Percentiles rank a stretch among this genome's conserved stretches.
phyloP scores from a whole-genome alignment of 1,140 invertebrate species.

The Penaeus indicus region DNA sequence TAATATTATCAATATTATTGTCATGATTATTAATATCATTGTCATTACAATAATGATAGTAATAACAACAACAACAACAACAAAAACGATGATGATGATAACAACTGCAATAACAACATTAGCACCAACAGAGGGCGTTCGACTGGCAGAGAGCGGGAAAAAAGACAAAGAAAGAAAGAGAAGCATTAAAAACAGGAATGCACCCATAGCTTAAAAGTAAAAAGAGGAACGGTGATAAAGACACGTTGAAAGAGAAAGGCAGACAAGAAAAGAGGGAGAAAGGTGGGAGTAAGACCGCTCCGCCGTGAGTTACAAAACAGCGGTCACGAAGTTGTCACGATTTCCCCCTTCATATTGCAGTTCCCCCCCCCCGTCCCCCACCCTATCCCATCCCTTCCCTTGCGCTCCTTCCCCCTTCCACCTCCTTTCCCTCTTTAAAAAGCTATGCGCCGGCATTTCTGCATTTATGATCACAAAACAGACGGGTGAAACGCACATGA shows the following conservation, averaged over 20 bases:
- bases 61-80: too few species aligned
- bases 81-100: too few species aligned
- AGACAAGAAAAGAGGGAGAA: neutral
- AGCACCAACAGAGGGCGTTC: neutral
- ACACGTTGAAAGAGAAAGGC: neutral
- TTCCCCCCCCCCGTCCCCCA: neutral
- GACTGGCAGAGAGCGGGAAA: neutral
- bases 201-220: neutral
- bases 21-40: too few species aligned
- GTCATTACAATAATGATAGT: too few species aligned
- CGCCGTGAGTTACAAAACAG: too few species aligned
- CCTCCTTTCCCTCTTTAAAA: too few species aligned
- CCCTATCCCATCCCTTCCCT: neutral
- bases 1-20: too few species aligned
- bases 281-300: neutral
- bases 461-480: too few species aligned
- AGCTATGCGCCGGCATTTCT: neutral
- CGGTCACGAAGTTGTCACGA: too few species aligned
- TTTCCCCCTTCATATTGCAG: too few species aligned
- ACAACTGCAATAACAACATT: too few species aligned
- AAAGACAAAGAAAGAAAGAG: neutral
- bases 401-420: neutral
- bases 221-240: neutral
- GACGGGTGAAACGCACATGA: too few species aligned
- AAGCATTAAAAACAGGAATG: neutral